Percentiles rank a stretch among this genome's conserved stretches.
Evolutionary conservation across 2,888 invertebrate species (phyloP).

Genomic region (Phortica magna): DNA sequence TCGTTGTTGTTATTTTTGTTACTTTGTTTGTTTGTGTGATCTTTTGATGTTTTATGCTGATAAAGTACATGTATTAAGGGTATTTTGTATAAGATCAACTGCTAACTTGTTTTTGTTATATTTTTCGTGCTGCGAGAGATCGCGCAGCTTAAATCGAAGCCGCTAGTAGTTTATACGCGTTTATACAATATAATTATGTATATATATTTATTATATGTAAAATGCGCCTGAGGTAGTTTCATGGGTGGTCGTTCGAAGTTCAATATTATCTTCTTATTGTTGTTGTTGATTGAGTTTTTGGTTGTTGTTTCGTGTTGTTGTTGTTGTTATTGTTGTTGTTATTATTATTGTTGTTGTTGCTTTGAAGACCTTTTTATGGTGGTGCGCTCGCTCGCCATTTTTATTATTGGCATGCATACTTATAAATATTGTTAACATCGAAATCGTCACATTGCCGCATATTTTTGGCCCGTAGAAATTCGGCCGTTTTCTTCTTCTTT

Average conservation of each 20-base stretch:
- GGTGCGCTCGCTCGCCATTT: neutral
- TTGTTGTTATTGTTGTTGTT: constrained; percentile 22
- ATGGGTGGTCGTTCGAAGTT: constrained; percentile 20
- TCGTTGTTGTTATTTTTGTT: neutral
- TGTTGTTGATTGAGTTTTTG: constrained; percentile 19
- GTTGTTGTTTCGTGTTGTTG: neutral
- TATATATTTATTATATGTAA: constrained; percentile 14
- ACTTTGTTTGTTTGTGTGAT: neutral
- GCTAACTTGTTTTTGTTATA: neutral
- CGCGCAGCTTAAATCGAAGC: too few relatives aligned
- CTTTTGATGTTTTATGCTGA: neutral
- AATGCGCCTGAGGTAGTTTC: constrained; percentile 34
- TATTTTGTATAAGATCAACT: neutral
- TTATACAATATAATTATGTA: constrained; percentile 1
- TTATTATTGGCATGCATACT: neutral
- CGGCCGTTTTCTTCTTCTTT: too few relatives aligned
- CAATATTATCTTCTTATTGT: constrained; percentile 17
- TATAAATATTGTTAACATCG: too few relatives aligned
- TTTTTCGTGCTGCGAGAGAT: neutral
- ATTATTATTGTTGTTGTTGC: constrained; percentile 19
- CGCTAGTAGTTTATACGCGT: too few relatives aligned
- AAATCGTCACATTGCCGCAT: too few relatives aligned
- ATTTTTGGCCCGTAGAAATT: too few relatives aligned
- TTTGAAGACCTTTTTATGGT: constrained; percentile 18
- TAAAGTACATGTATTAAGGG: neutral